Conservation (phyloP, 2,888 invertebrate species). For the Calameuta idolon region DNA sequence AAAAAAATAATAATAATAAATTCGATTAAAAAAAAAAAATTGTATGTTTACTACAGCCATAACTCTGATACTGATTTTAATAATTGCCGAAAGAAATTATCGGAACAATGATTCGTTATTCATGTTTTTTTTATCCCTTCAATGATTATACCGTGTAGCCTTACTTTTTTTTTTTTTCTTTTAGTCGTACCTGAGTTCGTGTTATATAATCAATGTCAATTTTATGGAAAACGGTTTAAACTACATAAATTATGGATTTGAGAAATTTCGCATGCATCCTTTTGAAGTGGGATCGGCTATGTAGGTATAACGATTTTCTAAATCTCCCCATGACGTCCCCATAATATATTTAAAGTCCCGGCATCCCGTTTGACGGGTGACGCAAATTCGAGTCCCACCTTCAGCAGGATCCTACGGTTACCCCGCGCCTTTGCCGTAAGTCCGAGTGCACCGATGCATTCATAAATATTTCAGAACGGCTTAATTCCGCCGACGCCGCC, state of each 20-base stretch:
- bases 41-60: background rate
- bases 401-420: constrained; percentile 33
- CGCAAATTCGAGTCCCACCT: constrained; percentile 44
- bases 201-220: background rate
- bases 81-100: background rate
- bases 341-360: background rate
- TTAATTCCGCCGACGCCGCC: constrained; percentile 63
- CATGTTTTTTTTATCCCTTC: background rate
- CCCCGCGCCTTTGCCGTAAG: constrained; percentile 50
- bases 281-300: background rate
- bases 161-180: background rate
- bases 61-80: too few relatives aligned
- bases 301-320: background rate
- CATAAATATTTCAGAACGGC: constrained; percentile 67
- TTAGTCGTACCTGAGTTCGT: background rate
- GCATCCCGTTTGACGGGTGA: constrained; percentile 44
- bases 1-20: too few relatives aligned
- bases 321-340: constrained; percentile 9
- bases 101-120: background rate
- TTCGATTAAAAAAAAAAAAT: background rate
- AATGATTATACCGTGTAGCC: background rate
- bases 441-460: constrained; percentile 55
- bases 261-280: background rate
- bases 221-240: background rate
- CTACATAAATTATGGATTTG: background rate